phyloP scores from a whole-genome alignment of 2,888 invertebrate species.

The Cataglyphis livida region DNA sequence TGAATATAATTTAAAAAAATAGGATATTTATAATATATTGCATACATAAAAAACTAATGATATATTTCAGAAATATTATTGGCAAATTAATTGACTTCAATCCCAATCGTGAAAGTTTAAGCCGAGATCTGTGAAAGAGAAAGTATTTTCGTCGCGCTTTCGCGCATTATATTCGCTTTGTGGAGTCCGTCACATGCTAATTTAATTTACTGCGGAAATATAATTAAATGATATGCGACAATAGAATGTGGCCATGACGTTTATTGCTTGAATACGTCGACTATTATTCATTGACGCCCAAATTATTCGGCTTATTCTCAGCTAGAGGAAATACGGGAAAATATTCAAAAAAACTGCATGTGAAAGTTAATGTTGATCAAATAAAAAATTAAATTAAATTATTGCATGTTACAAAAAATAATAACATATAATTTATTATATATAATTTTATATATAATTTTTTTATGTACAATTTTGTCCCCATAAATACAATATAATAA shows the following conservation, averaged over 20 bases:
- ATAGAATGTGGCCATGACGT: slow-evolving; percentile 6
- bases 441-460: too few relatives aligned
- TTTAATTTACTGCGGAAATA: slow-evolving; percentile 24
- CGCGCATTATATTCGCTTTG: slow-evolving; percentile 23
- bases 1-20: not conserved
- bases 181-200: slow-evolving; percentile 20
- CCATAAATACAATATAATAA: not conserved
- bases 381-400: too few relatives aligned
- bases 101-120: not conserved
- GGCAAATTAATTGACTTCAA: not conserved
- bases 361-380: too few relatives aligned
- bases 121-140: not conserved
- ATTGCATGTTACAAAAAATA: too few relatives aligned
- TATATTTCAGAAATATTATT: not conserved
- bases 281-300: slow-evolving; percentile 15
- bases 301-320: not conserved
- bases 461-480: not conserved
- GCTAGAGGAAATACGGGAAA: not conserved
- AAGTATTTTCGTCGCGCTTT: slow-evolving; percentile 6
- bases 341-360: not conserved
- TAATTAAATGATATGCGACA: slow-evolving; percentile 17
- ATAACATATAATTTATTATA: too few relatives aligned
- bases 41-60: too few relatives aligned
- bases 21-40: not conserved
- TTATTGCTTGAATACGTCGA: slow-evolving; percentile 20